Evolutionary conservation across 2,888 invertebrate genomes (phyloP), one percentile per base, ranked within the genome.

Genomic region (Andrena trimmerana): DNA sequence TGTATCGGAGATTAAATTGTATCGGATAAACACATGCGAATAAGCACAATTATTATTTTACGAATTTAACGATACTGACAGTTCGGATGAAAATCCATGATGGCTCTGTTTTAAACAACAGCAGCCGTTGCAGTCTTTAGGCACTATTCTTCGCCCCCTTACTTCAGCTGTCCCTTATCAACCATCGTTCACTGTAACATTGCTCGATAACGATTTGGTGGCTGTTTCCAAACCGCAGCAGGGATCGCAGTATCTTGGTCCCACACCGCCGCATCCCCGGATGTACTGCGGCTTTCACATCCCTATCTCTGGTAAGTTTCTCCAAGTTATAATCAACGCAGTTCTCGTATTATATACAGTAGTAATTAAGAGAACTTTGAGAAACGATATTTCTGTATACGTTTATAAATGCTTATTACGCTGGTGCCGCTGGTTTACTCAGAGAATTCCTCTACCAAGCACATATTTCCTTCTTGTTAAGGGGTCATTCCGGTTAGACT

Each of bases 241-340:
- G 86, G 91, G 90, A 83, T 87, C 93, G 66, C 93, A 92, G 84
- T 93, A 93, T 76, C 90, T 92, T 69, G 92, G 91, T 72, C 89
- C 92, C 80, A 81, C 90, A 65, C 78, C 89, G 33, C 89, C 91
- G 42, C 93, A 93, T 76, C 84, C 91, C 66, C 89, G 91, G 85
- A 93, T 93, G 92, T 93, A 93, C 75, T 88, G 91, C 62, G 93
- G 94, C 57, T 95, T 95, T 89, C 94, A 94, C 71, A 94, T 95
- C 88, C 95, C 95, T 20, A 94, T 94, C 77, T 94, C 95, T 79
- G 95, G 95, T 93, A 83, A 90, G 90, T 80, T 60, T 31, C 52
- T 8, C 16, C 20, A 42, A 36, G 1, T 42, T 62, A 27, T 36
- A 20, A 65, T 13, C 6, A 33, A 20, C 20, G 52, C 7, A 20